Conservation (phyloP, 1,140 invertebrate genomes). For the Atta cephalotes region DNA sequence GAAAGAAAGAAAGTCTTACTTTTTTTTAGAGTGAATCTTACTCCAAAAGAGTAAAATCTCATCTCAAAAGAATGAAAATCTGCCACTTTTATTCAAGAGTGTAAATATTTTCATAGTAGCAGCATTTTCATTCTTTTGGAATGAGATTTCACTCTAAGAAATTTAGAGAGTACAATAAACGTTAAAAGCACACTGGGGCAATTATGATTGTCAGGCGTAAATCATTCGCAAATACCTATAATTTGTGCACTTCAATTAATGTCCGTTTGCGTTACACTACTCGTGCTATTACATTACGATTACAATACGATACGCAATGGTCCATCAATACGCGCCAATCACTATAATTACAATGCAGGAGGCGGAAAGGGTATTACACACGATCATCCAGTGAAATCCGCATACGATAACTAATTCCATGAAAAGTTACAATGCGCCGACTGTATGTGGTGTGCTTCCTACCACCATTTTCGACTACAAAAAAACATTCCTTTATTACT, state of each 20-base stretch:
- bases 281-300: conserved; percentile 57
- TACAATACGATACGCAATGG: conserved; percentile 57
- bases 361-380: conserved; percentile 27
- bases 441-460: neutral
- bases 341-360: conserved; percentile 44
- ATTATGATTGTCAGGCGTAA: conserved; percentile 24
- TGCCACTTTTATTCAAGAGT: too few relatives aligned
- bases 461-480: neutral
- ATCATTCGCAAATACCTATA: conserved; percentile 56
- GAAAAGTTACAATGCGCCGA: conserved; percentile 1
- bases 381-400: conserved; percentile 42
- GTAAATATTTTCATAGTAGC: too few relatives aligned
- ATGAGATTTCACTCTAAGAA: too few relatives aligned
- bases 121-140: too few relatives aligned
- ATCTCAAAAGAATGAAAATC: too few relatives aligned
- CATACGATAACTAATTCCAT: neutral
- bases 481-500: neutral
- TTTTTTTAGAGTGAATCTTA: too few relatives aligned
- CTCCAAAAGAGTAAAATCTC: too few relatives aligned
- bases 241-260: conserved; percentile 44
- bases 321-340: conserved; percentile 60
- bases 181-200: neutral
- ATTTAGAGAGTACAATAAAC: neutral
- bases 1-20: too few relatives aligned
- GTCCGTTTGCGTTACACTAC: conserved; percentile 41